Evolutionary conservation across 2,113 vertebrate species (phyloP), one percentile per base, ranked within the genome.

Genomic region (Hucho hucho): DNA sequence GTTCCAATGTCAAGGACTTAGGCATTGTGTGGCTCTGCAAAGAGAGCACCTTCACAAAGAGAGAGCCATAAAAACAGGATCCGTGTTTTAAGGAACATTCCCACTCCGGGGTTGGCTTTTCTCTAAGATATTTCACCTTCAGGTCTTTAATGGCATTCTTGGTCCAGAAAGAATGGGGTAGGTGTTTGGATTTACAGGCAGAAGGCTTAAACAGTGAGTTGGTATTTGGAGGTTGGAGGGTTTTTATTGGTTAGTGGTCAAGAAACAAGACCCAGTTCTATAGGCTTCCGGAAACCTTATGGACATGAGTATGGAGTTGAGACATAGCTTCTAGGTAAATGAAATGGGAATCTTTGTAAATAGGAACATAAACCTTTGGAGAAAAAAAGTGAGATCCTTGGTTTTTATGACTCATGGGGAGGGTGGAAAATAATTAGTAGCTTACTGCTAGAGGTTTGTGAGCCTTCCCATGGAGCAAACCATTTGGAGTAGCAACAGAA

Each of bases 271-370:
- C 58, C 4, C 9, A 72, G 80, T 75, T 47, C 59, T 75, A 64
- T 9, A 1, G 3, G 11, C 37, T 73, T 88, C 77, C 82, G 69
- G 81, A 75, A 86, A 77, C 22, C 63, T 69, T 64, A 75, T 73
- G 73, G 4, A 3, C 47, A 14, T n/a, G 4, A 4, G 3, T 16
- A 53, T 0, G 18, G 53, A 22, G 67, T 85, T 79, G 80, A 78
- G 70, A 28, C 87, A 88, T 86, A 71, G 76, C n/a, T n/a, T 49
- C 9, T 67, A 28, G 73, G 65, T 66, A 72, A 79, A 82, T 79
- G 25, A 78, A 80, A 73, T 20, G 20, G 72, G 77, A 81, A 65
- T 70, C 63, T 37, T 68, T 68, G 78, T 49, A 77, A 46, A 13
- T 46, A 56, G 75, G 37, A 43, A 11, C 37, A 11, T 79, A 78